phyloP scores from a whole-genome alignment of 2,888 invertebrate genomes.

The Drosophila lacicola region DNA sequence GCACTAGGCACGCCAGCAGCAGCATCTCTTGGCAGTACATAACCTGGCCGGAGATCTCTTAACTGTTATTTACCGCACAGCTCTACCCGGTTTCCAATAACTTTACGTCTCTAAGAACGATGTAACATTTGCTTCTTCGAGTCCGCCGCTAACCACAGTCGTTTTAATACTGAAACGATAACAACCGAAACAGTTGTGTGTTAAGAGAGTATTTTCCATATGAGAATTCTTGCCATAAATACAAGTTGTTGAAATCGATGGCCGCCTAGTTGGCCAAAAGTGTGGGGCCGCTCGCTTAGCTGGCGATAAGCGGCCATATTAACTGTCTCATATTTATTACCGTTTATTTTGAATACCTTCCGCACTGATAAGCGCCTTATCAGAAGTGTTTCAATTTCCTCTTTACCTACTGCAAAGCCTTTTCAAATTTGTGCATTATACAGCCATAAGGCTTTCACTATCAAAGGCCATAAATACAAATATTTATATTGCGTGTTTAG shows the following conservation, averaged over 20 bases:
- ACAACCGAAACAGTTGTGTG: conserved; percentile 3
- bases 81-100: conserved; percentile 10
- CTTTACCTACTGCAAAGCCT: not conserved
- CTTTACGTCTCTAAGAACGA: conserved; percentile 20
- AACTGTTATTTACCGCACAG: conserved; percentile 4
- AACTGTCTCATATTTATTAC: conserved; percentile 23
- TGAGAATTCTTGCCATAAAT: conserved; percentile 1
- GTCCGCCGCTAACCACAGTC: conserved; percentile 25
- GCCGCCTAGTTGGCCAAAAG: conserved; percentile 3
- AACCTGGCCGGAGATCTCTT: conserved; percentile 11
- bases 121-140: conserved; percentile 28
- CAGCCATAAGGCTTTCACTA: not conserved
- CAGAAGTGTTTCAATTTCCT: conserved; percentile 21
- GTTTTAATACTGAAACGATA: conserved; percentile 52
- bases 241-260: conserved; percentile 12
- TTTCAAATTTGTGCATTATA: not conserved
- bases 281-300: conserved; percentile 38
- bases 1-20: conserved; percentile 65
- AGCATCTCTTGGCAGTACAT: conserved; percentile 79
- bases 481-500: not conserved
- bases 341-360: not conserved
- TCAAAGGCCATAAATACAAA: not conserved
- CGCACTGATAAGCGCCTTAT: conserved; percentile 34
- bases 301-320: conserved; percentile 55
- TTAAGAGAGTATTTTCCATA: conserved; percentile 7